Percentiles rank a stretch among this genome's conserved stretches.
Evolutionary conservation across 1,140 invertebrate species (phyloP).

Genomic region (Nebria ingens): DNA sequence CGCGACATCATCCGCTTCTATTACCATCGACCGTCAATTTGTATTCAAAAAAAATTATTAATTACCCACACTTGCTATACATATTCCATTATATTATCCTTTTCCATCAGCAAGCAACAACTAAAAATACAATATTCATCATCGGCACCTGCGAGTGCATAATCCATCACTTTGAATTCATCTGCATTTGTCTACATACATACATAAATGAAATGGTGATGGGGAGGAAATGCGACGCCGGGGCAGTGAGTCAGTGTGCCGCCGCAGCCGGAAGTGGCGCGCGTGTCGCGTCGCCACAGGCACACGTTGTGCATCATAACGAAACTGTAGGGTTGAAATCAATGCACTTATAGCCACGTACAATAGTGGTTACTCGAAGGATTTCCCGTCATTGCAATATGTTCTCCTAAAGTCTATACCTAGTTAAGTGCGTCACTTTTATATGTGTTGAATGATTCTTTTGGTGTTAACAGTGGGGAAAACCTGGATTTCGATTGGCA

Average conservation of each 20-base stretch:
- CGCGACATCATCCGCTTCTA: too few species aligned
- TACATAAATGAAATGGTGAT: slow-evolving; percentile 13
- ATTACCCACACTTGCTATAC: too few species aligned
- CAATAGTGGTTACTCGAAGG: background rate
- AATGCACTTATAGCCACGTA: background rate
- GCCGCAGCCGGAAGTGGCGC: background rate
- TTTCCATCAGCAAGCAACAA: too few species aligned
- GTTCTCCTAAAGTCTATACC: too few species aligned
- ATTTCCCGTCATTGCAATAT: background rate
- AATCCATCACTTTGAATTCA: background rate
- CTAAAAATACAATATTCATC: too few species aligned
- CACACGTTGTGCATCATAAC: background rate
- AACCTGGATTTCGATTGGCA: too few species aligned
- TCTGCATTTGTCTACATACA: background rate
- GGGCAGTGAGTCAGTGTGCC: background rate
- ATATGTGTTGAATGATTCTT: too few species aligned
- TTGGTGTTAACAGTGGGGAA: too few species aligned
- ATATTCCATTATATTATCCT: too few species aligned
- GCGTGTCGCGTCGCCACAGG: background rate
- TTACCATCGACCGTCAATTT: too few species aligned
- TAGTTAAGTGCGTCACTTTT: too few species aligned
- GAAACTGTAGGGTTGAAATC: background rate
- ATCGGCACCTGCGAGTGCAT: slow-evolving; percentile 8
- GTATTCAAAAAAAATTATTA: too few species aligned
- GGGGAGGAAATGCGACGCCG: slow-evolving; percentile 8